Conservation (phyloP, 2,113 vertebrate genomes). For the Nothobranchius furzeri region DNA sequence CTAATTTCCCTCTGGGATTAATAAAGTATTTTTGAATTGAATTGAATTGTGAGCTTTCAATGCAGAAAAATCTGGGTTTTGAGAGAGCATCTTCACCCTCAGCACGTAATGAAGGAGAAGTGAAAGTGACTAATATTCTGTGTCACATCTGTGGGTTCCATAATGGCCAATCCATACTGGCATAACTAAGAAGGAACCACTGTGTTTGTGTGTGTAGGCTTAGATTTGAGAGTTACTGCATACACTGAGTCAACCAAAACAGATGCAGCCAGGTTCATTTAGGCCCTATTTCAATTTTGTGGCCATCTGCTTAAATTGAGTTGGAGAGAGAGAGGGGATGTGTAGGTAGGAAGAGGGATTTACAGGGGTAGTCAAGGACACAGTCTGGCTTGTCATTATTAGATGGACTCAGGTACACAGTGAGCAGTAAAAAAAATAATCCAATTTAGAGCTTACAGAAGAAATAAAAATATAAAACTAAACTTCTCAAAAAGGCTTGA, state of each 20-base stretch:
- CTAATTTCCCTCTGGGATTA: too few species aligned
- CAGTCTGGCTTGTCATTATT: conserved; percentile 26
- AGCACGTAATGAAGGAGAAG: conserved; percentile 7
- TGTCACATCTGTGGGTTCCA: conserved; percentile 10
- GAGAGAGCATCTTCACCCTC: conserved; percentile 1
- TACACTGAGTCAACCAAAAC: conserved; percentile 31
- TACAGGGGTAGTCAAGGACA: conserved; percentile 58
- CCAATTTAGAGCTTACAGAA: conserved; percentile 5
- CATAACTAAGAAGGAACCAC: not conserved
- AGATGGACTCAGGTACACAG: conserved; percentile 8
- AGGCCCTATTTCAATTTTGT: conserved; percentile 47
- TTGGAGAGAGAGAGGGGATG: conserved; percentile 18
- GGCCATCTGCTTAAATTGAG: conserved; percentile 61
- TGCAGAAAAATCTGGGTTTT: not conserved
- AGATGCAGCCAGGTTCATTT: conserved; percentile 55
- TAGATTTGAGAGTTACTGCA: not conserved
- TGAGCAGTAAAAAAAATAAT: not conserved
- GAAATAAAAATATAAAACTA: not conserved
- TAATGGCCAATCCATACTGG: conserved; percentile 1
- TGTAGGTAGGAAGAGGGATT: conserved; percentile 30
- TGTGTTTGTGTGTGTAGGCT: conserved; percentile 3
- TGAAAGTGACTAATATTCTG: conserved; percentile 3
- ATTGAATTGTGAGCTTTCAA: not conserved
- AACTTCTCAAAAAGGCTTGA: conserved; percentile 1
- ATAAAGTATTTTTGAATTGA: too few species aligned